A percentile compares a stretch with the other conserved stretches of the same genome.
These are phyloP conservation scores for Dinomys branickii DNA, from an alignment of 2,113 vertebrate genomes.

Conservation along the genomic window DNA sequence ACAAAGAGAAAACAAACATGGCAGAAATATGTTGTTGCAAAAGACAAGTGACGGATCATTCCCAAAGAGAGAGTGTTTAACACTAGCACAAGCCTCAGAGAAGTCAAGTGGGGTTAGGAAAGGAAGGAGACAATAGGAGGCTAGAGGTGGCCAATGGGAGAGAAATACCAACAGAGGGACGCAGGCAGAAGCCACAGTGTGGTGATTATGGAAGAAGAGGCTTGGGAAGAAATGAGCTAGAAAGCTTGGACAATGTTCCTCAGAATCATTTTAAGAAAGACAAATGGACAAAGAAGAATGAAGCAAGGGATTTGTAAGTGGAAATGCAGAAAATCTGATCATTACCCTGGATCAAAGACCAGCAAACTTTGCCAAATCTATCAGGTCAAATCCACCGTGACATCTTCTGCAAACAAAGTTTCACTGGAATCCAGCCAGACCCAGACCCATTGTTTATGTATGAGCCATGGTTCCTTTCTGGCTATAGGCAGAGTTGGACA, in stretches of 20 bases:
- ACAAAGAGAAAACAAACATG: neutral
- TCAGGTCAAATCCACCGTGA: neutral
- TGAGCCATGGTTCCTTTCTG: neutral
- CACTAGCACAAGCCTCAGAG: neutral
- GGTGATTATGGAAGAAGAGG: neutral
- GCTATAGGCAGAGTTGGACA: neutral
- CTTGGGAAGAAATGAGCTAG: neutral
- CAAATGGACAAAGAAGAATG: neutral
- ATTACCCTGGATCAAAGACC: neutral
- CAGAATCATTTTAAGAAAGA: constrained; percentile 5
- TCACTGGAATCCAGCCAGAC: neutral
- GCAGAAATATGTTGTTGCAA: neutral
- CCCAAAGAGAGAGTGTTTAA: constrained; percentile 33
- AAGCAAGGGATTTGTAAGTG: neutral
- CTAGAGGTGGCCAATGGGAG: neutral
- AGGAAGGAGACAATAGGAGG: neutral
- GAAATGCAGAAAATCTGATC: neutral
- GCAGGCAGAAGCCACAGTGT: neutral
- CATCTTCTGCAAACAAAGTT: neutral
- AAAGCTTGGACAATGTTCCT: neutral
- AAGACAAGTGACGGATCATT: neutral
- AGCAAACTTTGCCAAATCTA: neutral
- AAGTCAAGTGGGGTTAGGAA: constrained; percentile 9
- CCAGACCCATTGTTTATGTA: neutral
- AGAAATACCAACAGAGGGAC: neutral